Conservation (phyloP, 2,797 vertebrate species). For the Scolopax bukidnonensis region DNA sequence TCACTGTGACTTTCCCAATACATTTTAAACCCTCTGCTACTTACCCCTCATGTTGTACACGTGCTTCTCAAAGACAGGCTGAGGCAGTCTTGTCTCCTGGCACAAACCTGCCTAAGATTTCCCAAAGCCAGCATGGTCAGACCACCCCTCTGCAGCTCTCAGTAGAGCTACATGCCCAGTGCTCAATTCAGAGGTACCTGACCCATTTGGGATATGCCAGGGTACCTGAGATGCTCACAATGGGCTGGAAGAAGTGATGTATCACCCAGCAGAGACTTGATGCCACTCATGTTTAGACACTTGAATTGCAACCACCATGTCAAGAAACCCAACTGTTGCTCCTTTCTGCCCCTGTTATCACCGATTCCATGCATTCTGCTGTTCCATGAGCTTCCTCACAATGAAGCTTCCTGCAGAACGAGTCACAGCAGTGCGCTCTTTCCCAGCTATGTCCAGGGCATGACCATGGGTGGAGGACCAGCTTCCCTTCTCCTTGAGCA, state of each 20-base stretch:
- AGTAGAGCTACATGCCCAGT: neutral
- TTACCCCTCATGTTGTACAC: neutral
- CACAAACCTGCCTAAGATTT: neutral
- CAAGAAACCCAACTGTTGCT: neutral
- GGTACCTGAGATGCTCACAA: neutral
- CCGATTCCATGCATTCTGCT: neutral
- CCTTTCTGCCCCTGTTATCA: neutral
- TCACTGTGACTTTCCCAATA: neutral
- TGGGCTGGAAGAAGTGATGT: neutral
- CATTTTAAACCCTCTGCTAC: neutral
- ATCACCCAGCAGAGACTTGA: neutral
- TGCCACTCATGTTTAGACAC: neutral
- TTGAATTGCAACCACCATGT: neutral
- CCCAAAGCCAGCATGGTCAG: neutral
- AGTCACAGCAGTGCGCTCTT: neutral
- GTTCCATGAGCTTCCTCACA: neutral
- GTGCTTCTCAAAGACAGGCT: neutral
- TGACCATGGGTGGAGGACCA: accelerated
- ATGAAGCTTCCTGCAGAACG: neutral
- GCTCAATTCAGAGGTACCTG: neutral
- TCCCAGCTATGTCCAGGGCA: neutral
- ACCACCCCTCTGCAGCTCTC: neutral
- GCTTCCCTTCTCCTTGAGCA: neutral
- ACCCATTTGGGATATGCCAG: neutral
- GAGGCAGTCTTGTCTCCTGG: neutral